Evolutionary conservation across 2,113 vertebrate species (phyloP), one percentile per base, ranked within the genome.

Genomic region (Xiphophorus hellerii): DNA sequence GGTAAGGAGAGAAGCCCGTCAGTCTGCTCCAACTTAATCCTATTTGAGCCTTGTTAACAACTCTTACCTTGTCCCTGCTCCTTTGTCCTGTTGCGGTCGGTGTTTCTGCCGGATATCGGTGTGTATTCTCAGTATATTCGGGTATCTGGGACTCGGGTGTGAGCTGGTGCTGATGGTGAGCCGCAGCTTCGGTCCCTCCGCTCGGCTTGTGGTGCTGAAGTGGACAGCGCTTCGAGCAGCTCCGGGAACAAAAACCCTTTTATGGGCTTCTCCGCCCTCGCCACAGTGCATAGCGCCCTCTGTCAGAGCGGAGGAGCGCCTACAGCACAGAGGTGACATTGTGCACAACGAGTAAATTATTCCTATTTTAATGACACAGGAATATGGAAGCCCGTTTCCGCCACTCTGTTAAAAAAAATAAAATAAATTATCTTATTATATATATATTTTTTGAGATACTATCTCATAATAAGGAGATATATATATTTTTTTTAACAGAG

Each of bases 201-300:
- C 84, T 88, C 86, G 78, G 85, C 78, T 89, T 63, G 88, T 89
- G 90, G 90, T 90, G 92, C 92, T 94, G 92, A 91, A 94, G 92
- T 93, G 94, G 94, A 94, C 94, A 94, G 94, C 93, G 92, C 92
- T 92, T 82, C 58, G 79, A 83, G 75, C 66, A 86, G 89, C 78
- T 78, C 61, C 28, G 82, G 77, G 81, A 84, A 86, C 83, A 91
- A 89, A 73, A 81, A n/a, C 25, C 42, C 63, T 60, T 29, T 44
- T 62, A 66, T 64, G 54, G 79, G 67, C 63, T 39, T 35, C 62
- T 35, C 7, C 72, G 22, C 13, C 22, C 12, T 8, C 42, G 25
- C 20, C 1, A 68, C 37, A 17, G 44, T 0, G n/a, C 44, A 37
- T 74, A 84, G 85, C 86, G 83, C 76, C 89, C 66, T 2, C 91